These are phyloP conservation scores for Athetis lepigone DNA, from an alignment of 2,888 invertebrate genomes.

Conservation along the genomic window DNA sequence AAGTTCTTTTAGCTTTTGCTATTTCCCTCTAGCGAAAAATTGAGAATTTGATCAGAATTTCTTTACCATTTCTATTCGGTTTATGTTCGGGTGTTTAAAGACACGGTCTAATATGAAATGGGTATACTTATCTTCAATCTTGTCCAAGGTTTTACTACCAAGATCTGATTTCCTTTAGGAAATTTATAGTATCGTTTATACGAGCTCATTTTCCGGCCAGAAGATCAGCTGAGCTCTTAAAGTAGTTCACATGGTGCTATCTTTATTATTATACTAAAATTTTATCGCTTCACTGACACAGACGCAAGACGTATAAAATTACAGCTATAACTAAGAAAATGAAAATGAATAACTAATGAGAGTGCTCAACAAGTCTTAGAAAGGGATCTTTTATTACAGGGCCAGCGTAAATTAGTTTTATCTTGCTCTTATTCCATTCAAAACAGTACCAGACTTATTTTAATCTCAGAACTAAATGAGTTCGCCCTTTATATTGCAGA, in stretches of 20 bases:
- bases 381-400: slow-evolving; percentile 79
- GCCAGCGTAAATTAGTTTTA: slow-evolving; percentile 63
- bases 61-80: background rate
- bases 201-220: slow-evolving; percentile 44
- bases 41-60: background rate
- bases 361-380: slow-evolving; percentile 80
- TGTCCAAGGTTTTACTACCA: slow-evolving; percentile 42
- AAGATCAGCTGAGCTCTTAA: slow-evolving; percentile 60
- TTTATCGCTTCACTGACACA: slow-evolving; percentile 71
- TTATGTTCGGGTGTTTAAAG: background rate
- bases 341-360: slow-evolving; percentile 87
- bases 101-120: background rate
- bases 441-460: slow-evolving; percentile 68
- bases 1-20: too few species aligned
- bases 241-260: slow-evolving; percentile 60
- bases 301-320: slow-evolving; percentile 75
- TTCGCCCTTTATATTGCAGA: slow-evolving; percentile 57
- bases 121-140: slow-evolving; percentile 39
- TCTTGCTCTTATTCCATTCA: slow-evolving; percentile 62
- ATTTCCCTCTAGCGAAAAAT: background rate
- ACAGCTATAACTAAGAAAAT: slow-evolving; percentile 79
- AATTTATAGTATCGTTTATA: slow-evolving; percentile 54
- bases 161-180: slow-evolving; percentile 42
- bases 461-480: slow-evolving; percentile 70
- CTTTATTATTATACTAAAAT: slow-evolving; percentile 68